Conservation (phyloP, 1,140 invertebrate species). For the Trichoplusia ni region DNA sequence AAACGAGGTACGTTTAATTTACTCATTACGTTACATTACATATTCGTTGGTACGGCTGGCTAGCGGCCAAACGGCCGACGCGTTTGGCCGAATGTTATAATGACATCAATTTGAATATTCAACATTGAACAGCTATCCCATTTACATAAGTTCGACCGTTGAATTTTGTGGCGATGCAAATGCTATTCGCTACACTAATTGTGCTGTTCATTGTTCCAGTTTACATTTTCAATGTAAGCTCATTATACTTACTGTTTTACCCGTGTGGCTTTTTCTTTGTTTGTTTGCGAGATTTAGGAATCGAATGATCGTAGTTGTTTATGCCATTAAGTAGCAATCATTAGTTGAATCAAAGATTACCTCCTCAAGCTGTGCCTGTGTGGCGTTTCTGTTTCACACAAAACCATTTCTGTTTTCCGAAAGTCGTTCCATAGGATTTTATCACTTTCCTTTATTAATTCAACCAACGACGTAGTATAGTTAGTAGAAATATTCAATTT, state of each 20-base stretch:
- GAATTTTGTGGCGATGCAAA: slow-evolving; percentile 74
- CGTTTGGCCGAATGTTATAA: slow-evolving; percentile 77
- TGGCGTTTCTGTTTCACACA: no score
- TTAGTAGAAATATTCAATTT: neutral
- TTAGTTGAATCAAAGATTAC: no score
- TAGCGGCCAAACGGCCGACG: slow-evolving; percentile 67
- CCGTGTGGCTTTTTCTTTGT: neutral
- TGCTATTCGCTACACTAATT: slow-evolving; percentile 61
- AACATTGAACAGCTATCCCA: slow-evolving; percentile 77
- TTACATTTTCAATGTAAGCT: slow-evolving; percentile 36
- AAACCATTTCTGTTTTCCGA: no score
- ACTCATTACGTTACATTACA: slow-evolving; percentile 75
- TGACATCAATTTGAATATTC: slow-evolving; percentile 82
- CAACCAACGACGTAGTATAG: no score
- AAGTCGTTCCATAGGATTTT: no score
- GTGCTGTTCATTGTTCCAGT: slow-evolving; percentile 53
- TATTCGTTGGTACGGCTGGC: slow-evolving; percentile 62
- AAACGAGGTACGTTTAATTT: slow-evolving; percentile 65
- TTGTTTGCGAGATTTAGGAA: no score
- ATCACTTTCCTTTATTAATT: no score
- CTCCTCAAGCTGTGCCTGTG: no score
- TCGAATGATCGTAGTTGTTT: no score
- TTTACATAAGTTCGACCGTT: slow-evolving; percentile 79
- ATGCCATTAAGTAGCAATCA: no score
- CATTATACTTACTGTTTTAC: slow-evolving; percentile 7